Conservation (phyloP, 2,113 vertebrate genomes). For the Tachycineta bicolor region DNA sequence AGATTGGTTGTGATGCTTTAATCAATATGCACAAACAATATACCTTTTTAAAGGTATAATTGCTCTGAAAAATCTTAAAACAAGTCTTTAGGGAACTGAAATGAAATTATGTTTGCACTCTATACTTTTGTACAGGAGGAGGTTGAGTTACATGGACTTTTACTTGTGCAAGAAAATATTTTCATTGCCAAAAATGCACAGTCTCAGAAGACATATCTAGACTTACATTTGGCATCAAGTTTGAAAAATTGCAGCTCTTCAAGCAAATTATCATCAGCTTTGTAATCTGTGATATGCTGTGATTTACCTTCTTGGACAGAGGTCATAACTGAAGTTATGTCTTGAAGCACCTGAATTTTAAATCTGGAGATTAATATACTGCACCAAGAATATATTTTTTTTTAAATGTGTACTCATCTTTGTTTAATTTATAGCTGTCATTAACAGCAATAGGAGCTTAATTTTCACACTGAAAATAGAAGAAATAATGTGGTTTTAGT, state of each 20-base stretch:
- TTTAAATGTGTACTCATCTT: not conserved
- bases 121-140: not conserved
- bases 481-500: not conserved
- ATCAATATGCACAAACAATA: not conserved
- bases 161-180: not conserved
- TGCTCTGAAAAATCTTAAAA: not conserved
- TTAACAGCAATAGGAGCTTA: not conserved
- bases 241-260: not conserved
- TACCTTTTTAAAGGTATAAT: not conserved
- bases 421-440: not conserved
- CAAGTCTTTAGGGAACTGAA: not conserved
- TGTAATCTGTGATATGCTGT: not conserved
- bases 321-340: not conserved
- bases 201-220: not conserved
- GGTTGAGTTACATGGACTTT: not conserved
- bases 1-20: not conserved
- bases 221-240: not conserved
- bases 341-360: not conserved
- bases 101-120: not conserved
- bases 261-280: not conserved
- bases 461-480: not conserved
- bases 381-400: not conserved
- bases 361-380: not conserved
- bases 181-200: not conserved
- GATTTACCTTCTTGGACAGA: not conserved